A percentile compares a stretch with the other conserved stretches of the same genome.
Conservation (phyloP, 2,888 invertebrate genomes). For the Diogma glabrata region DNA sequence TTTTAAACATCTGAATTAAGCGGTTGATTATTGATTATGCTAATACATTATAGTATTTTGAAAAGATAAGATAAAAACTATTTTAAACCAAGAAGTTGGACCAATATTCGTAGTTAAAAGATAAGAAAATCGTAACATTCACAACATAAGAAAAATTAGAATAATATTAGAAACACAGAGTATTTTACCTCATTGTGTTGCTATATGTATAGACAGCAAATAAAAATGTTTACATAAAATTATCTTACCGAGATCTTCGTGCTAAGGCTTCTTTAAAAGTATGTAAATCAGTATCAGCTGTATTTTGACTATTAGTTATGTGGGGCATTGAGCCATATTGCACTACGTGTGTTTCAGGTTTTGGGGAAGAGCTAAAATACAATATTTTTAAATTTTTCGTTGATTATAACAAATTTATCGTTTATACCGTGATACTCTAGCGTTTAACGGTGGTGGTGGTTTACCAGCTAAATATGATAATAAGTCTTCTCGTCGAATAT, state of each 20-base stretch:
- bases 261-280: constrained; percentile 66
- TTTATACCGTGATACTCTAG: constrained; percentile 15
- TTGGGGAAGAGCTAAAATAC: constrained; percentile 38
- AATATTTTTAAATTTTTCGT: not conserved
- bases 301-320: constrained; percentile 19
- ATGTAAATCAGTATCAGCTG: constrained; percentile 48
- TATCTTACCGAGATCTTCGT: constrained; percentile 35
- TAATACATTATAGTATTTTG: no score
- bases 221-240: no score
- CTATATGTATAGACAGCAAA: no score
- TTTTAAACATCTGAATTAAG: no score
- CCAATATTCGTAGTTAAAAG: no score
- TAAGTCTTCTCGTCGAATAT: constrained; percentile 64
- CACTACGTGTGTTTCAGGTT: constrained; percentile 37
- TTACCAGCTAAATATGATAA: constrained; percentile 65
- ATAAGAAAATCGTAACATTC: no score
- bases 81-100: no score
- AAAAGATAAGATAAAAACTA: no score
- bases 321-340: constrained; percentile 4
- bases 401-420: not conserved
- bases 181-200: no score
- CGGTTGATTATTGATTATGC: no score
- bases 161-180: no score
- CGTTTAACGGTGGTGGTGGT: constrained; percentile 49
- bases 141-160: no score